Conservation (phyloP, 2,113 vertebrate genomes). For the Plecotus auritus region DNA sequence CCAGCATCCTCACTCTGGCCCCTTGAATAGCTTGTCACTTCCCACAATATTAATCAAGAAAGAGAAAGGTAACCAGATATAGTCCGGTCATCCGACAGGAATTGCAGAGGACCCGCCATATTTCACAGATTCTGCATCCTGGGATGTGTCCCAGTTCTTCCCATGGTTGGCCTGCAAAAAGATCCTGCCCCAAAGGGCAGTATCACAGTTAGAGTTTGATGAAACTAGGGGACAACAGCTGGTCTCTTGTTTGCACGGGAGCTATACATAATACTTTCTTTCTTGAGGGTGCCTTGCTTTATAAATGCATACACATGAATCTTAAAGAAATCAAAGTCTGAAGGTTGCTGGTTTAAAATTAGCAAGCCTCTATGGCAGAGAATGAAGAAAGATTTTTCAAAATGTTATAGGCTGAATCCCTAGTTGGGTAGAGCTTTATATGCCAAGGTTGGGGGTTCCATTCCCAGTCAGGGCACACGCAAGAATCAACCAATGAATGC, state of each 20-base stretch:
- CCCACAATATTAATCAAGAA: background rate
- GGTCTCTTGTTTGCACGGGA: background rate
- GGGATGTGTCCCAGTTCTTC: background rate
- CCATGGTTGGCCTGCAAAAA: background rate
- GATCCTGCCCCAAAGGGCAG: background rate
- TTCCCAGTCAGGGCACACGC: background rate
- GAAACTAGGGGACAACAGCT: background rate
- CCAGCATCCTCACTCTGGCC: background rate
- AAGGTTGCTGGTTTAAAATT: conserved; percentile 24
- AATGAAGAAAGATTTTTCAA: background rate
- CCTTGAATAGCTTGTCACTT: background rate
- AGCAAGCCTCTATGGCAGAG: background rate
- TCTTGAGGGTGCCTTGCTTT: background rate
- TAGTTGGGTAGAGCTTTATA: background rate
- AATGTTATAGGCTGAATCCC: background rate
- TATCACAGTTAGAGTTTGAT: background rate
- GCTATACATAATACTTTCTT: background rate
- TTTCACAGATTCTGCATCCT: background rate
- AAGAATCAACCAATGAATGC: background rate
- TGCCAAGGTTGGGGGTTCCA: background rate
- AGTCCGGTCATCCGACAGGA: background rate
- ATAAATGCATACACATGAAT: background rate
- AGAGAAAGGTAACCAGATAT: background rate
- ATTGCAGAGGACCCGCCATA: background rate
- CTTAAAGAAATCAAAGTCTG: background rate